Evolutionary conservation across 2,888 invertebrate species (phyloP), one percentile per base, ranked within the genome.

Genomic region (Drosophila multiciliata): DNA sequence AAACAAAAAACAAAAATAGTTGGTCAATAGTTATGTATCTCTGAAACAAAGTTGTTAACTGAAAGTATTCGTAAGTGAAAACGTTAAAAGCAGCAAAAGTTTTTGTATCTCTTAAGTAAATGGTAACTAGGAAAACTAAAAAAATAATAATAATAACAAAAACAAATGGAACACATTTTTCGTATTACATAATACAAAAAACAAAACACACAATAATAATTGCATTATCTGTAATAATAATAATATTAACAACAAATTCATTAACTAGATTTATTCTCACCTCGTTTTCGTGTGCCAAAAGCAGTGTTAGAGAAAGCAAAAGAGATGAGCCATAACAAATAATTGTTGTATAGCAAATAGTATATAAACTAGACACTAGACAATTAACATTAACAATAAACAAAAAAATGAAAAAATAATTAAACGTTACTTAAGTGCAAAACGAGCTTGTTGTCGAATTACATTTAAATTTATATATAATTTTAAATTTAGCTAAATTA

Each of bases 381-480:
- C 45, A 61, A 53, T 66, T 71, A 69, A 53, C 33, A 65, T 73
- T 48, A 69, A 78, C 57, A 65, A 3, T 42, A 32, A 32, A 74
- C 72, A 71, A 54, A 3, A 42, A 11, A 36, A 62, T 23, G 20
- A 45, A 45, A 23, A 23, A 45, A 23, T 23, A 20, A 55, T 63
- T 62, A 76, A 82, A 66, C 61, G 81, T 83, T 85, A 87, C 71
- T 85, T 87, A 87, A 90, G 88, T 90, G 90, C 86, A 89, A 90
- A 87, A 90, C 90, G 87, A 87, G 87, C 87, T 87, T 87, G 91
- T 87, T 90, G 91, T 87, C 89, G 80, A 86, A 90, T 86, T 57
- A 57, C 45, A 57, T 52, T 15, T 52, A 52, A 33, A 52, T 52
- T 52, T 88, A 84, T 73, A 80, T 88, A 70, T 80, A 83, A 73